Evolutionary conservation across 2,888 invertebrate genomes (phyloP), one percentile per base, ranked within the genome.

Genomic region (Thyatira batis): DNA sequence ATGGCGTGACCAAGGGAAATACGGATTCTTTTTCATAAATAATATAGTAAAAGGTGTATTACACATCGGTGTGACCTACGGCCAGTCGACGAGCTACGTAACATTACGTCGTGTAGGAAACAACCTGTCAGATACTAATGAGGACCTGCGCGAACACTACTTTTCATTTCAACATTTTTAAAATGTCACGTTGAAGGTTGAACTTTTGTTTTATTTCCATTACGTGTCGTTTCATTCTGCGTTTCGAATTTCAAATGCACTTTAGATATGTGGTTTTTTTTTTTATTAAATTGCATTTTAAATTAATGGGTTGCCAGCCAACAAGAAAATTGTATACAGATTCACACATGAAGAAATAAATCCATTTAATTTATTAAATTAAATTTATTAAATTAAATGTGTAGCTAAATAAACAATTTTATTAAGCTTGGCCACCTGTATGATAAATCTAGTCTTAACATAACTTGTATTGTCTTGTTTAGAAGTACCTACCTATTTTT

Each of bases 61-160:
- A 23, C 46, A 51, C 57, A 11, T 28, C 55, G 60, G 73, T 73
- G 66, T 69, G 20, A 67, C 9, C 10, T 6, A 0, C 9, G 50
- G 13, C 64, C 27, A 49, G 57, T 45, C 52, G 59, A 49, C 58
- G 54, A 55, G 39, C 39, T 17, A 39, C 33, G 39, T 39, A 39
- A 53, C 59, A 57, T 58, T 56, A 51, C 56, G 49, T 60, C 57
- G 58, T 58, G 54, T 57, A 60, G 57, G 39, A n/a, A 65, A 67
- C 70, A 71, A 69, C 68, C 75, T 73, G 78, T 75, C 79, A 70
- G 67, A 65, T 71, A 71, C 76, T 79, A 82, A 82, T 76, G 78
- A 79, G 74, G 65, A 63, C 62, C 62, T 61, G 65, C 65, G 65
- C 55, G 67, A 76, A 71, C 66, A 67, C 68, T 63, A 75, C 65